Base-by-base conservation (phyloP, 1,140 invertebrate genomes). In the Stegodyphus dumicola region DNA sequence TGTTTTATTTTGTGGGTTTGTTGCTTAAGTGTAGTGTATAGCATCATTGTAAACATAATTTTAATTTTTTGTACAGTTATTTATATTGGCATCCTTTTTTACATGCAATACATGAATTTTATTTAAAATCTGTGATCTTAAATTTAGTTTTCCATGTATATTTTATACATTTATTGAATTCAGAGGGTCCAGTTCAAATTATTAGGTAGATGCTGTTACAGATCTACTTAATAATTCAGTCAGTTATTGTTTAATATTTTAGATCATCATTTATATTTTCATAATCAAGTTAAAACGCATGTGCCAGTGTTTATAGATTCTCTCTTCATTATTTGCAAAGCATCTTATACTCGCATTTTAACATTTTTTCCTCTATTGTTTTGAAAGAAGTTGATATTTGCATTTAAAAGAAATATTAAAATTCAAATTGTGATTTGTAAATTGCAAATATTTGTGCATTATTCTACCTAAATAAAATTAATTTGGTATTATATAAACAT, bases 111-210 rank as follows among this genome's bases (percentile, higher is more conserved):
- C 4, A 11, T 60, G 1, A 60, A 60, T 60, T 60, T 60, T 60
- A 60, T 60, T 60, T 77, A 77, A 66, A 11, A 17, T 33, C 75
- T 77, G 75, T 77, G 75, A 77, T 77, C 75, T 77, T 77, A 66
- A 66, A 18, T 60, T 15, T 60, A 60, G 56, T 60, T 11, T 60
- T 60, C 56, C 15, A 15, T 60, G 33, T 33, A 33, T 33, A 33
- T 33, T 33, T 33, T 33, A 33, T 33, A 33, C 33, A 33, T 33
- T 33, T 33, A 33, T 33, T 33, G 33, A 33, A 33, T 33, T 33
- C 33, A 33, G 33, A 33, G 33, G 33, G 33, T 33, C 33, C 33
- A 33, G 33, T 33, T 33, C 33, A 33, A 33, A 33, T 33, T 33
- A 33, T 33, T 33, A 33, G 33, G 33, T 33, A 33, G 33, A 33